Conservation (phyloP, 2,888 invertebrate species). For the Epiblema foenella region DNA sequence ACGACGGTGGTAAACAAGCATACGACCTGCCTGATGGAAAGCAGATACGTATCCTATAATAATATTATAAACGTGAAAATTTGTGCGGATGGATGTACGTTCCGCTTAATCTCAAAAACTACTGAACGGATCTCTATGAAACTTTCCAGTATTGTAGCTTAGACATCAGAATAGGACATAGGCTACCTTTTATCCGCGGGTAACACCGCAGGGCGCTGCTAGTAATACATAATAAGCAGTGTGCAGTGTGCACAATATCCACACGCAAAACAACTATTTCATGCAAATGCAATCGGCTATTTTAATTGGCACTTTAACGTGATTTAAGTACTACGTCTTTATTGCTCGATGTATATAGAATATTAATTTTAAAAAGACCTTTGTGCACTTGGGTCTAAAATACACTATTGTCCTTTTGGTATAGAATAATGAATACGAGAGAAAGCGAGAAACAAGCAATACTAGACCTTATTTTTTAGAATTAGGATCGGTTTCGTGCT, state of each 20-base stretch:
- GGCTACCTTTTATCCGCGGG: too few relatives aligned
- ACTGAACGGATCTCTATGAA: too few relatives aligned
- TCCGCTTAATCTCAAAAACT: too few relatives aligned
- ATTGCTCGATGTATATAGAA: neutral
- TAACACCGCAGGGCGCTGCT: too few relatives aligned
- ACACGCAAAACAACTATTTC: conserved; percentile 13
- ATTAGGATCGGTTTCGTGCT: neutral
- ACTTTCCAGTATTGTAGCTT: too few relatives aligned
- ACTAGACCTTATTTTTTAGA: neutral
- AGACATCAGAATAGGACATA: too few relatives aligned
- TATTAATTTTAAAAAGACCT: neutral
- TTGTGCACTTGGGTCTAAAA: neutral
- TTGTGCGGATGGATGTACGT: too few relatives aligned
- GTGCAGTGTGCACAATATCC: neutral
- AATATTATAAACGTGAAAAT: too few relatives aligned
- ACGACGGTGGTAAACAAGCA: too few relatives aligned
- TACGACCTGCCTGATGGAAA: too few relatives aligned
- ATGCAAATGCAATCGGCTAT: conserved; percentile 16
- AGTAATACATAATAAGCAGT: too few relatives aligned
- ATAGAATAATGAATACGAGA: neutral
- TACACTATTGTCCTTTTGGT: neutral
- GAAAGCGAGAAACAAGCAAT: neutral
- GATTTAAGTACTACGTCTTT: conserved; percentile 14
- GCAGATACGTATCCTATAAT: too few relatives aligned
- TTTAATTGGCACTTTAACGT: conserved; percentile 21